These are phyloP conservation scores for Isoperla grammatica DNA, from an alignment of 2,888 invertebrate genomes.

Conservation along the genomic window DNA sequence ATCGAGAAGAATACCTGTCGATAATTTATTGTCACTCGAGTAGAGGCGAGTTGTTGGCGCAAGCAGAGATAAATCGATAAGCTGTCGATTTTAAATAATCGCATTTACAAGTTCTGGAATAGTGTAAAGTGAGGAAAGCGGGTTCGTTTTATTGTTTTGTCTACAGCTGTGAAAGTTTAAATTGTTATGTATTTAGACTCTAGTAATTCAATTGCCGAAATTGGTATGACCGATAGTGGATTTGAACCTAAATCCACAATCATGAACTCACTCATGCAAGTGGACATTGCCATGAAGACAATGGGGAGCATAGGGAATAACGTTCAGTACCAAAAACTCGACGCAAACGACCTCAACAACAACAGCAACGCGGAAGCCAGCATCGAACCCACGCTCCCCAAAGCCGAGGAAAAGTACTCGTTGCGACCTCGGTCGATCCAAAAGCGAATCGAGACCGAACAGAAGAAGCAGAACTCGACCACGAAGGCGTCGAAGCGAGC, in stretches of 20 bases:
- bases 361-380: slow-evolving; percentile 17
- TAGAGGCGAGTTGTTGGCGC: too few species aligned
- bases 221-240: background rate
- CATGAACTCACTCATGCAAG: background rate
- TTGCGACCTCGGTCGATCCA: slow-evolving; percentile 59
- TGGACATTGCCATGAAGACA: slow-evolving; percentile 3
- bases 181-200: slow-evolving; percentile 8
- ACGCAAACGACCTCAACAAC: slow-evolving; percentile 21
- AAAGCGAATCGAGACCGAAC: slow-evolving; percentile 47
- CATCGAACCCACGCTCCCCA: slow-evolving; percentile 10
- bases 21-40: too few species aligned
- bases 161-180: too few species aligned
- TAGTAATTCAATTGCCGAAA: background rate
- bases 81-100: too few species aligned
- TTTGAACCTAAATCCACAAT: background rate
- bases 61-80: too few species aligned
- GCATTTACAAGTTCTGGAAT: too few species aligned
- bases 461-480: slow-evolving; percentile 41
- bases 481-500: slow-evolving; percentile 2
- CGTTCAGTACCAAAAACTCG: slow-evolving; percentile 12
- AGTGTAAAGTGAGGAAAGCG: too few species aligned
- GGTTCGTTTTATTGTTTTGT: too few species aligned
- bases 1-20: background rate
- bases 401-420: slow-evolving; percentile 56
- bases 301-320: background rate